Evolutionary conservation across 2,888 invertebrate species (phyloP).

Genomic region (Eupithecia exiguata): DNA sequence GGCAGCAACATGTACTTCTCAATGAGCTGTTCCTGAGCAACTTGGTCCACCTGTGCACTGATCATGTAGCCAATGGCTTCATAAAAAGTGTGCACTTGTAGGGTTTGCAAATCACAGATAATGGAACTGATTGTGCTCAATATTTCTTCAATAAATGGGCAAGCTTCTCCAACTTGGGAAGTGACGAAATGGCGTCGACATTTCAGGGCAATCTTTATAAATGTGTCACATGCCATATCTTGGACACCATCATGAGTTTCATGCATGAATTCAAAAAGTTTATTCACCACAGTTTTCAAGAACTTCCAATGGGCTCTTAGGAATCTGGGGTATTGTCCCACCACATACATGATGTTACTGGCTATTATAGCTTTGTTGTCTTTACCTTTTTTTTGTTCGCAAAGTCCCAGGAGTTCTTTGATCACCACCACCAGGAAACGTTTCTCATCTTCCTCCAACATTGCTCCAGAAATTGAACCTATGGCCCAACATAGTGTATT

Average conservation of each 20-base stretch:
- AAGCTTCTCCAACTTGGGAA: conserved; percentile 96
- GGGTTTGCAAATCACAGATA: conserved; percentile 99
- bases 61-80: conserved; percentile 99
- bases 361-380: conserved; percentile 99
- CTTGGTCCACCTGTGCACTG: conserved; percentile 95
- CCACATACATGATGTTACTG: conserved; percentile 99
- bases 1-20: conserved; percentile 99
- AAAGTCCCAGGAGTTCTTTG: conserved; percentile 97
- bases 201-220: conserved; percentile 99
- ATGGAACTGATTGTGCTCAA: conserved; percentile 97
- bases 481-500: conserved; percentile 99
- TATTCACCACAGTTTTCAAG: conserved; percentile 99
- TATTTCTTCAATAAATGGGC: conserved; percentile 99
- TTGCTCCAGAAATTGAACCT: conserved; percentile 99
- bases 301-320: conserved; percentile 99
- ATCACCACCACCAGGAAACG: conserved; percentile 99
- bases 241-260: conserved; percentile 99
- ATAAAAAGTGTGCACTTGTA: conserved; percentile 99
- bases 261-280: conserved; percentile 99
- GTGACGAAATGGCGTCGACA: conserved; percentile 99
- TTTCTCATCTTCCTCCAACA: conserved; percentile 99
- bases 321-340: conserved; percentile 99
- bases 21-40: conserved; percentile 96
- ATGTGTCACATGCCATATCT: conserved; percentile 99
- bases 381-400: conserved; percentile 99